Conservation (phyloP, 2,797 vertebrate genomes). For the Hyperoplus immaculatus region DNA sequence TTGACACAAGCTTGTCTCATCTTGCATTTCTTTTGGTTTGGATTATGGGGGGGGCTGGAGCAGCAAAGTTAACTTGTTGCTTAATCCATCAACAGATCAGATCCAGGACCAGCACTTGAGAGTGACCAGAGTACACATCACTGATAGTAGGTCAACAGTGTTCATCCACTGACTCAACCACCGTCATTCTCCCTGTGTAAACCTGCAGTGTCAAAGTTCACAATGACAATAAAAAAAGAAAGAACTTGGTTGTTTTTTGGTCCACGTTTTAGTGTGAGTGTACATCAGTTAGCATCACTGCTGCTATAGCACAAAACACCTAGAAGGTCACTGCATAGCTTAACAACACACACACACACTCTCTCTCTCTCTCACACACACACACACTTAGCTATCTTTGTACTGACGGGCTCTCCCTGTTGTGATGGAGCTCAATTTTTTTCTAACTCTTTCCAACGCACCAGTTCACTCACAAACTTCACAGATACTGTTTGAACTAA, state of each 20-base stretch:
- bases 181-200: slow-evolving; percentile 62
- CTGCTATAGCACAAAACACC: neutral
- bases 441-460: neutral
- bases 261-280: slow-evolving; percentile 45
- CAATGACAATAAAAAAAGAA: slow-evolving; percentile 81
- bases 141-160: slow-evolving; percentile 71
- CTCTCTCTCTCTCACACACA: neutral
- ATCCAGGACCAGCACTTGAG: slow-evolving; percentile 74
- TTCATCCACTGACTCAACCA: slow-evolving; percentile 52
- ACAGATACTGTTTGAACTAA: neutral
- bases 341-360: too few relatives aligned
- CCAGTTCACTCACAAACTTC: neutral
- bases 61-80: slow-evolving; percentile 62
- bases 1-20: slow-evolving; percentile 61
- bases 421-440: too few relatives aligned
- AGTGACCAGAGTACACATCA: slow-evolving; percentile 70
- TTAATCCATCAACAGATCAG: slow-evolving; percentile 73
- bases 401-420: neutral
- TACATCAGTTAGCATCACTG: neutral
- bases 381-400: neutral
- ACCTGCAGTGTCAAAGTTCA: slow-evolving; percentile 78
- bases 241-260: slow-evolving; percentile 66
- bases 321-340: neutral
- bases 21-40: slow-evolving; percentile 67
- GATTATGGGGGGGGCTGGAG: slow-evolving; percentile 58